Conservation (phyloP, 2,113 vertebrate species). For the Podilymbus podiceps region DNA sequence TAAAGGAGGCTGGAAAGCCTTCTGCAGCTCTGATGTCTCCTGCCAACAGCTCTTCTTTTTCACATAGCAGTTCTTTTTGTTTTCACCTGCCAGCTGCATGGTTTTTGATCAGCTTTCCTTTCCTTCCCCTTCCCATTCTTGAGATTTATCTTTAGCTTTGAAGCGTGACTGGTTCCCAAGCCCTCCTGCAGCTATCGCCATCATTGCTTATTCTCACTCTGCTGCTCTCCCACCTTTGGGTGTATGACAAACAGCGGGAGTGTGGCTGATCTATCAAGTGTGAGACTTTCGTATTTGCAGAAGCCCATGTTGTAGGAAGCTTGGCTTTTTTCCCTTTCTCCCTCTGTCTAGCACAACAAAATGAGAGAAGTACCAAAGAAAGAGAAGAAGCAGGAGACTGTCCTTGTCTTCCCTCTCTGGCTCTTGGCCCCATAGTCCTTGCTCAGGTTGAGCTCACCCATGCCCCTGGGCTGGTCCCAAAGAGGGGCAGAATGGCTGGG, state of each 20-base stretch:
- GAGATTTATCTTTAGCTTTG: not conserved
- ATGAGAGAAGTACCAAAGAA: not conserved
- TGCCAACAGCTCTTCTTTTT: not conserved
- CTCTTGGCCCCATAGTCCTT: not conserved
- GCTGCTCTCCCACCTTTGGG: fast-evolving
- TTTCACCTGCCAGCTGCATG: not conserved
- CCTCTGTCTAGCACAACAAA: not conserved
- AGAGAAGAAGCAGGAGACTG: not conserved
- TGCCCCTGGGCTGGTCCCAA: not conserved
- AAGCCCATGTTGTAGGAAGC: not conserved
- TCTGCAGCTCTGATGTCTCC: not conserved
- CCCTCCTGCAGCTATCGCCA: not conserved
- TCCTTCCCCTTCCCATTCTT: not conserved
- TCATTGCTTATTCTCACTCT: not conserved
- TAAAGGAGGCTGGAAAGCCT: not conserved
- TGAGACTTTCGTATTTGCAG: not conserved
- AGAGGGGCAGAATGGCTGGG: not conserved
- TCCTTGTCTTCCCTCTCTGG: not conserved
- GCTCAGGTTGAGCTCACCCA: not conserved
- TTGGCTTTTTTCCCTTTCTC: not conserved
- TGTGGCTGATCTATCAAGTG: not conserved
- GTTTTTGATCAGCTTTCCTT: not conserved
- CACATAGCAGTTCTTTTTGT: not conserved
- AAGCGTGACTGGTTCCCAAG: not conserved
- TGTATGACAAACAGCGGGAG: not conserved